Evolutionary conservation across 2,888 invertebrate genomes (phyloP).

Genomic region (Coenonympha glycerion): DNA sequence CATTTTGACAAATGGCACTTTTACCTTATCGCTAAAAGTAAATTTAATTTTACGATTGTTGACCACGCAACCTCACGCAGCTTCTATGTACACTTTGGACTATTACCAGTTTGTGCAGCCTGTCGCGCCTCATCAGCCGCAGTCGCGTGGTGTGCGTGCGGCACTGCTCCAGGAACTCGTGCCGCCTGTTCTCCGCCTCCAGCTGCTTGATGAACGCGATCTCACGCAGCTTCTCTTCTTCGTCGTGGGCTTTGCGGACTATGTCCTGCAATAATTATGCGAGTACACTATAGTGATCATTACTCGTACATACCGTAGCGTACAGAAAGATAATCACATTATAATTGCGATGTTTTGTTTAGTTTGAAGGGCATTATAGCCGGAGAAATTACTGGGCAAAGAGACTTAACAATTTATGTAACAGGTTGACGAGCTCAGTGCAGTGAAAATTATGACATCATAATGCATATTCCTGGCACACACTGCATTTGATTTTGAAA

Average conservation of each 20-base stretch:
- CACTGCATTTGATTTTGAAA: no score
- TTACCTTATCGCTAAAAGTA: no score
- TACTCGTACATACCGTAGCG: no score
- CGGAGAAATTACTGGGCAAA: neutral
- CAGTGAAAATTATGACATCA: no score
- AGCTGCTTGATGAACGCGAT: conserved; percentile 98
- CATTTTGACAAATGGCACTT: no score
- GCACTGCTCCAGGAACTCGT: conserved; percentile 90
- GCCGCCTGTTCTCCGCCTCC: conserved; percentile 94
- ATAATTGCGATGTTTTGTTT: no score
- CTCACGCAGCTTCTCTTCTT: conserved; percentile 96
- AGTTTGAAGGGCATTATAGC: no score
- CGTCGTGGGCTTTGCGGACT: conserved; percentile 96
- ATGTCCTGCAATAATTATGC: conserved; percentile 76
- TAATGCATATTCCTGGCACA: no score
- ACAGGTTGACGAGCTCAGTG: no score
- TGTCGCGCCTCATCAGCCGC: conserved; percentile 88
- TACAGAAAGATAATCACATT: no score
- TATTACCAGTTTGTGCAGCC: conserved; percentile 80
- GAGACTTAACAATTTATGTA: no score
- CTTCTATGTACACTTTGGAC: neutral
- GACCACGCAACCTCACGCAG: neutral
- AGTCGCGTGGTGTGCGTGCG: conserved; percentile 84
- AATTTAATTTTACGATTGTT: no score
- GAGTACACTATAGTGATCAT: neutral